phyloP scores from a whole-genome alignment of 64 coral and sea anemone genomes.

The Montipora cactus region DNA sequence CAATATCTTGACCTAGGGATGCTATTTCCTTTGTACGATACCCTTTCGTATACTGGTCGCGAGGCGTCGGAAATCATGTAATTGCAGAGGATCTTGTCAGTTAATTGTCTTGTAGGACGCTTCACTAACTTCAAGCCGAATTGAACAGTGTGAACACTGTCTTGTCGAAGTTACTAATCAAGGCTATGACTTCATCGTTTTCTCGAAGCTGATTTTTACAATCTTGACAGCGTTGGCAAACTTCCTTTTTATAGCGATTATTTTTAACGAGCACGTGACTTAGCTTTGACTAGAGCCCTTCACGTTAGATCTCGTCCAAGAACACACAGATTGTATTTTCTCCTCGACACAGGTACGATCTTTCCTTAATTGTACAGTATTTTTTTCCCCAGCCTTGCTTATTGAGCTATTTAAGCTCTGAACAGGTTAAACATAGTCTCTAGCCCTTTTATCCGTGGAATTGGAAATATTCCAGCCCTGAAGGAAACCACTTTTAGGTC shows the following conservation, averaged over 20 bases:
- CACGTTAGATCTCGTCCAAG: neutral
- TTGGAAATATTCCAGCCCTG: neutral
- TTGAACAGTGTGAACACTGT: neutral
- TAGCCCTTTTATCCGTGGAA: neutral
- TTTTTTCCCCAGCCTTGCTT: neutral
- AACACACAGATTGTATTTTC: too few relatives aligned
- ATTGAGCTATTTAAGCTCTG: neutral
- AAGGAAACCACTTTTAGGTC: neutral
- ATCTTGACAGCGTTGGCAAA: neutral
- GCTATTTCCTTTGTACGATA: neutral
- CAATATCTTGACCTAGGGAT: conserved; percentile 23
- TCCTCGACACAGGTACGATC: neutral
- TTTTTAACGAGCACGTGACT: conserved; percentile 27
- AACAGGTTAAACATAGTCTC: neutral
- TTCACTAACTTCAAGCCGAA: neutral
- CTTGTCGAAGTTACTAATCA: neutral
- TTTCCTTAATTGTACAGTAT: neutral
- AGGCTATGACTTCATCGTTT: neutral
- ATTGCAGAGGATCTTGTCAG: too few relatives aligned
- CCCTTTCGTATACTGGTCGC: neutral
- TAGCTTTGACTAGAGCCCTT: neutral
- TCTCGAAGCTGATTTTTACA: neutral
- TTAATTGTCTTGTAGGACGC: too few relatives aligned
- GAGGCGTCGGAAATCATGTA: neutral
- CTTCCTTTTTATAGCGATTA: conserved; percentile 10